These are phyloP conservation scores for Watsonalla binaria DNA, from an alignment of 2,888 invertebrate species.

Conservation along the genomic window DNA sequence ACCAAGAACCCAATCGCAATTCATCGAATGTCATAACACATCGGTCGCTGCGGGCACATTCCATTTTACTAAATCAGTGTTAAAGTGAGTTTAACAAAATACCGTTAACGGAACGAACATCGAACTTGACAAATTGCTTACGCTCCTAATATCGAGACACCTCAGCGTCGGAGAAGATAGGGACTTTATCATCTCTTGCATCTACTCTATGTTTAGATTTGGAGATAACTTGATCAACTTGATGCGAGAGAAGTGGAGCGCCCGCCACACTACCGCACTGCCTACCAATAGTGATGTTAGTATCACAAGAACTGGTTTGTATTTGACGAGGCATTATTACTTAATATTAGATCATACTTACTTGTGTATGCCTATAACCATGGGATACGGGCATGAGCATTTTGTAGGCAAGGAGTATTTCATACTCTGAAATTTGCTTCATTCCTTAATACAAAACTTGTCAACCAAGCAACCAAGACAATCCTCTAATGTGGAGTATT, in stretches of 20 bases:
- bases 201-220: conserved; percentile 65
- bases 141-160: conserved; percentile 74
- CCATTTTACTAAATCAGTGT: conserved; percentile 31
- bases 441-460: no score
- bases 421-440: no score
- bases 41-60: conserved; percentile 29
- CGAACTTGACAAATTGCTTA: conserved; percentile 75
- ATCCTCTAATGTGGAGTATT: no score
- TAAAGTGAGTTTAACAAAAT: conserved; percentile 33
- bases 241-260: conserved; percentile 44
- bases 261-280: conserved; percentile 18
- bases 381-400: no score
- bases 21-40: conserved; percentile 14
- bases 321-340: neutral
- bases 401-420: no score
- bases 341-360: no score
- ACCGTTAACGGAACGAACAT: conserved; percentile 68
- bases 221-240: conserved; percentile 66
- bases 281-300: conserved; percentile 37
- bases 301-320: conserved; percentile 22
- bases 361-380: no score
- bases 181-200: conserved; percentile 53
- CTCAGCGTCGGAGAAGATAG: conserved; percentile 57
- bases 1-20: neutral
- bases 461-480: no score